phyloP scores from a whole-genome alignment of 1,140 invertebrate genomes.

The Monochamus saltuarius region DNA sequence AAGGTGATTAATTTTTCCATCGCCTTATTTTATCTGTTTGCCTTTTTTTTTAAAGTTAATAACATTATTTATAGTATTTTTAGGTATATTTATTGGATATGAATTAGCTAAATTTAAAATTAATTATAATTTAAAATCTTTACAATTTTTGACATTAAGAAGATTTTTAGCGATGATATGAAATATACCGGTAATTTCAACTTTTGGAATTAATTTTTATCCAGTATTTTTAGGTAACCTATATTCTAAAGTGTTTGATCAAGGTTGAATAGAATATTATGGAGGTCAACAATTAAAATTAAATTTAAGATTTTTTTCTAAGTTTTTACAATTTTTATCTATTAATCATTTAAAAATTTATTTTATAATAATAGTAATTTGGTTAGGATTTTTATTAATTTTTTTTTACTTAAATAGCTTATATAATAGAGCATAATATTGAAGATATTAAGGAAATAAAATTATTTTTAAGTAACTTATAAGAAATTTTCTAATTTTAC shows the following conservation, averaged over 20 bases:
- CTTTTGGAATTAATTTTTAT: constrained; percentile 34
- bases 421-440: constrained; percentile 61
- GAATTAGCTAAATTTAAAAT: constrained; percentile 48
- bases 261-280: constrained; percentile 36
- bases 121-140: constrained; percentile 1
- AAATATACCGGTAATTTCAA: constrained; percentile 38
- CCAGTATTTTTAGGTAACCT: constrained; percentile 21
- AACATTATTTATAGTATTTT: constrained; percentile 51
- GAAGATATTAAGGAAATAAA: constrained; percentile 59
- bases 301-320: constrained; percentile 14
- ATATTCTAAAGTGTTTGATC: constrained; percentile 31
- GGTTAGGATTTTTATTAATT: constrained; percentile 48
- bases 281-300: constrained; percentile 23
- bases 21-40: constrained; percentile 56
- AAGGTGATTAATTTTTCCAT: constrained; percentile 53
- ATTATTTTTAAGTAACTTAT: constrained; percentile 50
- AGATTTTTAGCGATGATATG: constrained; percentile 39
- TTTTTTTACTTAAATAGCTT: constrained; percentile 59
- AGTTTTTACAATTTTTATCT: constrained; percentile 23
- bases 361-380: constrained; percentile 51
- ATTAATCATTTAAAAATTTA: constrained; percentile 49
- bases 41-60: constrained; percentile 52
- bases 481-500: constrained; percentile 53
- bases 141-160: constrained; percentile 40
- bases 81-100: constrained; percentile 49